Conservation (phyloP, 2,888 invertebrate genomes). For the Sesia bembeciformis region DNA sequence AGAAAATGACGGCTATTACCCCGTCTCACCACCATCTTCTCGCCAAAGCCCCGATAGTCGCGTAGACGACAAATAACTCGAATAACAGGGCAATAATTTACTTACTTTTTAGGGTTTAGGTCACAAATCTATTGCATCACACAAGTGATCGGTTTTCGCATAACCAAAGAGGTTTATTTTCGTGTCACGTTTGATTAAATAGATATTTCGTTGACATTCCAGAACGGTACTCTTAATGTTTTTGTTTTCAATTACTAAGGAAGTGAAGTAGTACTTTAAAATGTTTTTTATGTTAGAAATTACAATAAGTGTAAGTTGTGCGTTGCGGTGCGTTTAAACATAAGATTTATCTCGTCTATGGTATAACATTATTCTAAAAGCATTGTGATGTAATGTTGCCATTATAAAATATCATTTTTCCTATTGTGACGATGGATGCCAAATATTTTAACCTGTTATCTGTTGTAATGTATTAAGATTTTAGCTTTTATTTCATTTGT, state of each 20-base stretch:
- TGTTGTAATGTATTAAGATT: constrained; percentile 20
- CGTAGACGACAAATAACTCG: neutral
- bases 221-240: neutral
- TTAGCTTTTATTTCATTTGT: constrained; percentile 7
- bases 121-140: constrained; percentile 12
- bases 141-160: constrained; percentile 10
- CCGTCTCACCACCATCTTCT: constrained; percentile 47
- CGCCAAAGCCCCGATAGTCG: constrained; percentile 36
- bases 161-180: constrained; percentile 20
- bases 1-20: constrained; percentile 40
- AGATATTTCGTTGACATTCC: neutral
- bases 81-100: neutral
- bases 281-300: too few species aligned
- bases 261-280: too few species aligned
- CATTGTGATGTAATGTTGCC: constrained; percentile 45
- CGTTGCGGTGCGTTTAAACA: too few species aligned
- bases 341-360: constrained; percentile 9
- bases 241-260: too few species aligned
- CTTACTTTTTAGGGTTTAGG: constrained; percentile 1
- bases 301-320: too few species aligned
- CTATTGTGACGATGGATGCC: constrained; percentile 44
- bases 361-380: constrained; percentile 14
- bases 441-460: constrained; percentile 44
- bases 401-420: constrained; percentile 19
- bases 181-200: neutral